Conservation (phyloP, 2,888 invertebrate species). For the Athripsodes cinereus region DNA sequence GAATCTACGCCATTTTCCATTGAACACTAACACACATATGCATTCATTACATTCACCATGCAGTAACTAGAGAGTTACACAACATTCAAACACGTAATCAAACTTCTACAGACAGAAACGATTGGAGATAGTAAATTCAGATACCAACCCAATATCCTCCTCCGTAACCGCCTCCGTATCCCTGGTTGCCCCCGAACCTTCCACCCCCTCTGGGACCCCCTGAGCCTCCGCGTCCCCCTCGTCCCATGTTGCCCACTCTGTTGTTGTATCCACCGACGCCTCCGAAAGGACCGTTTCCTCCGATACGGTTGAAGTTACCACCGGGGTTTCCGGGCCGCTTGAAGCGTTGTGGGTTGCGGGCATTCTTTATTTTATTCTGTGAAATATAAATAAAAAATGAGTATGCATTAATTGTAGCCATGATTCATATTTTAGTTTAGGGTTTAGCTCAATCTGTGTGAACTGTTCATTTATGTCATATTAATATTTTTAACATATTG, state of each 20-base stretch:
- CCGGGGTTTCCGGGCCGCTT: background rate
- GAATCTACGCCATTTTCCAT: too few species aligned
- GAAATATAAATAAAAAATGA: background rate
- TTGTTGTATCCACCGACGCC: slow-evolving; percentile 1
- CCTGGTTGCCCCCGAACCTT: slow-evolving; percentile 2
- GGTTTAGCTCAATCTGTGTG: too few species aligned
- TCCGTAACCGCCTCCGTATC: slow-evolving; percentile 6
- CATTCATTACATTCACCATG: too few species aligned
- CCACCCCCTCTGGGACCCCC: slow-evolving; percentile 3
- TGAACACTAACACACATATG: too few species aligned
- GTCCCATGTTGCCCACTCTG: slow-evolving; percentile 5
- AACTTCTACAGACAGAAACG: too few species aligned
- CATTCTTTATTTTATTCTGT: background rate
- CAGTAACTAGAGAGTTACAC: too few species aligned
- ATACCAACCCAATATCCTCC: slow-evolving; percentile 11
- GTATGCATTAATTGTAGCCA: too few species aligned
- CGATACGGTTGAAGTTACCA: slow-evolving; percentile 4
- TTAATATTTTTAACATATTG: too few species aligned
- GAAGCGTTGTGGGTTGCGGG: background rate
- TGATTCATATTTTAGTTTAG: too few species aligned
- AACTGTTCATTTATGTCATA: too few species aligned
- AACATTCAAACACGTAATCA: too few species aligned
- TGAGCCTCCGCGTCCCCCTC: slow-evolving; percentile 2
- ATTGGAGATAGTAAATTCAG: too few species aligned
- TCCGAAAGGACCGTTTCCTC: background rate